Percentiles rank a stretch among this genome's conserved stretches.
Evolutionary conservation across 2,113 vertebrate species (phyloP).

Genomic region (Lanius collurio): DNA sequence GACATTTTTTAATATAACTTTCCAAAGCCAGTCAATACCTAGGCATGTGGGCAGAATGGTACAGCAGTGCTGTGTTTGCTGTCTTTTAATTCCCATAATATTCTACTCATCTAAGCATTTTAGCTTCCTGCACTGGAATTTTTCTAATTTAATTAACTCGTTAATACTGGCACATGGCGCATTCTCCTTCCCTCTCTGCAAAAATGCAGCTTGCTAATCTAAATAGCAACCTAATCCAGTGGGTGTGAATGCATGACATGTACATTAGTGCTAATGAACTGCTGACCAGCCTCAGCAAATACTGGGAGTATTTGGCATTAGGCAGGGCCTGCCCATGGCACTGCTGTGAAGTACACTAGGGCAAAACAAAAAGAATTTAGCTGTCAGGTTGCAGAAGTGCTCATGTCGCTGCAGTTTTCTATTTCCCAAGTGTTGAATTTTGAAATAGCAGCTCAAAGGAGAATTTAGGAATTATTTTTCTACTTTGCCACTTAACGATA

Average conservation of each 20-base stretch:
- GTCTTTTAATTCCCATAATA: constrained; percentile 33
- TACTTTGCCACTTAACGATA: not conserved
- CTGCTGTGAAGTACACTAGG: not conserved
- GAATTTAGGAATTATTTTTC: not conserved
- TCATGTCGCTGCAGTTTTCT: not conserved
- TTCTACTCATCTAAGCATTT: constrained; percentile 62
- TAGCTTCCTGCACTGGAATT: constrained; percentile 62
- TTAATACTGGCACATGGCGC: constrained; percentile 72
- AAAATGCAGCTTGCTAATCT: constrained; percentile 34
- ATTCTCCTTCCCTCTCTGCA: constrained; percentile 39
- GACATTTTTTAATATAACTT: not conserved
- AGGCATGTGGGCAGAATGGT: constrained; percentile 5
- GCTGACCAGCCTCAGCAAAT: constrained; percentile 39
- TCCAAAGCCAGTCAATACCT: not conserved
- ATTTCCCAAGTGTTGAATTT: not conserved
- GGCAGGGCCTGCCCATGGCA: not conserved
- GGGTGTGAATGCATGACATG: constrained; percentile 15
- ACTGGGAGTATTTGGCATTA: not conserved
- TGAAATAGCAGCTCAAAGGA: not conserved
- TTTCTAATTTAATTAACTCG: constrained; percentile 77
- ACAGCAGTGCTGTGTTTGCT: not conserved
- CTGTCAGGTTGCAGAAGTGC: not conserved
- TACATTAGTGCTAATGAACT: constrained; percentile 22
- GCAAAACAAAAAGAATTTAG: not conserved
- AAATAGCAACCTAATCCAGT: constrained; percentile 55